Evolutionary conservation across 2,797 vertebrate genomes (phyloP).

Genomic region (Pelochelys cantorii): DNA sequence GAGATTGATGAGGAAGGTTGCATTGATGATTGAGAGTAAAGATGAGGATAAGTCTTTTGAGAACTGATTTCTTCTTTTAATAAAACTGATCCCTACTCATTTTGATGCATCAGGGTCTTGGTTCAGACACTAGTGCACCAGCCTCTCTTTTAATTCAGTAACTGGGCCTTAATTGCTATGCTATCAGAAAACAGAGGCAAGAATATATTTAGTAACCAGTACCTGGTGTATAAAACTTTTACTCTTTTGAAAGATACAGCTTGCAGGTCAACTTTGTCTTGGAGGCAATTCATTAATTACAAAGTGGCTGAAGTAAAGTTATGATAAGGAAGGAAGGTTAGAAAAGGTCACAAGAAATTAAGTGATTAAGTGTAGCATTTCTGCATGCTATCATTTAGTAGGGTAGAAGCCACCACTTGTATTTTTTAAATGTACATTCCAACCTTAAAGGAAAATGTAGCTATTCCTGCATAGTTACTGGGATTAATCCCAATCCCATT

Average conservation of each 20-base stretch:
- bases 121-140: not conserved
- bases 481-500: not conserved
- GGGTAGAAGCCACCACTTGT: slow-evolving; percentile 32
- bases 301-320: not conserved
- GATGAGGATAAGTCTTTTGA: not conserved
- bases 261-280: not conserved
- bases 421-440: slow-evolving; percentile 50
- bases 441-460: slow-evolving; percentile 17
- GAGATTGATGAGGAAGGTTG: not conserved
- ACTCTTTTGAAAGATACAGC: not conserved
- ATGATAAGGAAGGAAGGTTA: not conserved
- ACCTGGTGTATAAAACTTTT: not conserved
- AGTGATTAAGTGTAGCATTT: slow-evolving; percentile 50
- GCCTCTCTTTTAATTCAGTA: not conserved
- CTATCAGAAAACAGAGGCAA: not conserved
- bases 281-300: not conserved
- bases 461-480: slow-evolving; percentile 16
- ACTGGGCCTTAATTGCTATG: not conserved
- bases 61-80: not conserved
- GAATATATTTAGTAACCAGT: not conserved
- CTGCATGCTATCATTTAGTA: slow-evolving; percentile 31
- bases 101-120: too few species aligned
- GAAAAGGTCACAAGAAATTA: slow-evolving; percentile 28
- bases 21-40: not conserved
- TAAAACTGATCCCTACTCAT: not conserved